Evolutionary conservation across 1,140 invertebrate species (phyloP).

Genomic region (Calephelis virginiensis): DNA sequence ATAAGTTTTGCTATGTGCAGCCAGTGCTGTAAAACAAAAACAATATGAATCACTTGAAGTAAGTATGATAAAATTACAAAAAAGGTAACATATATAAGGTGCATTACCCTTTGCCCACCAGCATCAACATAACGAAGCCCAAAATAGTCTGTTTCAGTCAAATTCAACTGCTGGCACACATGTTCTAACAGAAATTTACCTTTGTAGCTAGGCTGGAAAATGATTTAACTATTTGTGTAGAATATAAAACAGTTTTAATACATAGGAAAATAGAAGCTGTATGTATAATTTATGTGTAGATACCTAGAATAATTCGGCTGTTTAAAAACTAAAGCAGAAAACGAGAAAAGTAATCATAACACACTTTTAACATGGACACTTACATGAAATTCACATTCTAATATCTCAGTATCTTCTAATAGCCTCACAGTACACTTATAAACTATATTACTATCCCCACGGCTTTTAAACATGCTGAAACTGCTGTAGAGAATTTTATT

Average conservation of each 20-base stretch:
- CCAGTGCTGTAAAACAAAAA: conserved; percentile 90
- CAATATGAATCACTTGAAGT: conserved; percentile 16
- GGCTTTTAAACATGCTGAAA: conserved; percentile 79
- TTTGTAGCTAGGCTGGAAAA: conserved; percentile 92
- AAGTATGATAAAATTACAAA: conserved; percentile 14
- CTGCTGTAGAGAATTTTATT: conserved; percentile 18
- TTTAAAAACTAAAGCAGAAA: not conserved
- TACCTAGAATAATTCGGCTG: too few species aligned
- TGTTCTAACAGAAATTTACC: conserved; percentile 95
- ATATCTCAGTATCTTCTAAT: conserved; percentile 95
- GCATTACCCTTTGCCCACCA: conserved; percentile 92
- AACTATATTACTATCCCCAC: conserved; percentile 92
- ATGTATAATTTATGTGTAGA: too few species aligned
- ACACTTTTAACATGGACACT: conserved; percentile 40
- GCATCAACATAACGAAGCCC: conserved; percentile 96
- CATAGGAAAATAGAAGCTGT: too few species aligned
- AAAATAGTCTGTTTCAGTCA: conserved; percentile 98
- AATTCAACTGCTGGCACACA: conserved; percentile 95
- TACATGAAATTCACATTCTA: conserved; percentile 98
- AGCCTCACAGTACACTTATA: conserved; percentile 96
- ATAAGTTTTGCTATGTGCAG: conserved; percentile 95
- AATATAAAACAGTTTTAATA: too few species aligned
- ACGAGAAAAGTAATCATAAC: not conserved
- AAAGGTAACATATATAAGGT: conserved; percentile 3
- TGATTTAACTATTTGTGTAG: not conserved